Evolutionary conservation across 2,888 invertebrate genomes (phyloP), one percentile per base, ranked within the genome.

Genomic region (Chloromyia formosa): DNA sequence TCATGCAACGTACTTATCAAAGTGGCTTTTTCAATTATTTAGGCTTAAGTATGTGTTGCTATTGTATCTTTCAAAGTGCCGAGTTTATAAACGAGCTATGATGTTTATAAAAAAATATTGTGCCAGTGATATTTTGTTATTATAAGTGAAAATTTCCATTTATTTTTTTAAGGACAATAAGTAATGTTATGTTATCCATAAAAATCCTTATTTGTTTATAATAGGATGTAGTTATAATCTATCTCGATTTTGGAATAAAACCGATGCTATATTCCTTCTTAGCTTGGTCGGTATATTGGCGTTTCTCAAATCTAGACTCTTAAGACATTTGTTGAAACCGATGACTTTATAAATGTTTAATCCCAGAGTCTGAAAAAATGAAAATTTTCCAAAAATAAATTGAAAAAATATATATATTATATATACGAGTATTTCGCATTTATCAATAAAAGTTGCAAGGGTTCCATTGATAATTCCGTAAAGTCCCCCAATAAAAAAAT

Each of bases 1-100:
- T 92, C 82, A 86, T 92, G 80, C 84, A 87, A 49, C 87, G 90
- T 80, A 85, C 94, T 72, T 85, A 85, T 78, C 73, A 66, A 3
- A 82, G 81, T 60, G 84, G 84, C 3, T 27, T 82, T 12, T 77
- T 79, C 16, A 83, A 82, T 75, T 86, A 85, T 75, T 60, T 84
- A 73, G 81, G 81, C 1, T 78, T 85, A 5, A 81, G 81, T 16
- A 80, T 84, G 73, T 84, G 83, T 74, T 83, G 83, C 73, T 85
- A 85, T 77, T 85, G 84, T 54, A 82, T 85, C 58, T 85, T 83
- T 74, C 85, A 84, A 77, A 82, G 84, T 54, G 83, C 84, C 42
- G 85, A 85, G 78, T 74, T 82, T 49, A 77, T 83, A 42, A 72
- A 62, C 27, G 62, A 66, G 23, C 27, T 35, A 35, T 35, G 27